A percentile compares a stretch with the other conserved stretches of the same genome.
Conservation (phyloP, 2,113 vertebrate species). For the Lepisosteus oculatus region DNA sequence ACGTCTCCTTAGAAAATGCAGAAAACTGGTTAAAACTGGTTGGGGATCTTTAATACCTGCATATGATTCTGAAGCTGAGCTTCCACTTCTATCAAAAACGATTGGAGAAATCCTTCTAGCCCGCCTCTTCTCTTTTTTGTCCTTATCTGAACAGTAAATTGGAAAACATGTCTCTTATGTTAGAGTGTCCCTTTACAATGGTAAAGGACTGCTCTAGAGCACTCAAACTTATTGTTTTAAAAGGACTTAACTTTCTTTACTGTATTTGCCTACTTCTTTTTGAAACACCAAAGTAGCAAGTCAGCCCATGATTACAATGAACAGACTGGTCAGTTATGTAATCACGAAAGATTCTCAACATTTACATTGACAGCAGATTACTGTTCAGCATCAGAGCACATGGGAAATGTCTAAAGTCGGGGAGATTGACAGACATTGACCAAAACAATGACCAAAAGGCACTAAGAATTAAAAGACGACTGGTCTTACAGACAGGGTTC, state of each 20-base stretch:
- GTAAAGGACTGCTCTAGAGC: constrained; percentile 30
- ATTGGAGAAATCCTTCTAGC: constrained; percentile 86
- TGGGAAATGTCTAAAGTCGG: too few species aligned
- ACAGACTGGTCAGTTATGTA: too few species aligned
- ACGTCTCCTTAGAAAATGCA: constrained; percentile 1
- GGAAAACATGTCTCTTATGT: constrained; percentile 41
- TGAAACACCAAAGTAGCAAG: constrained; percentile 26
- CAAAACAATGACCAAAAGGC: too few species aligned
- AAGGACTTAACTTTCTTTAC: constrained; percentile 14
- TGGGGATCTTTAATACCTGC: constrained; percentile 69
- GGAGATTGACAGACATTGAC: too few species aligned
- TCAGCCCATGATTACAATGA: not conserved
- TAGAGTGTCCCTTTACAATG: constrained; percentile 26
- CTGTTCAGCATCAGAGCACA: too few species aligned
- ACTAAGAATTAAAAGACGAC: too few species aligned
- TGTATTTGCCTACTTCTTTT: not conserved
- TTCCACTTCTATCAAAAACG: constrained; percentile 89
- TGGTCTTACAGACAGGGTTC: too few species aligned
- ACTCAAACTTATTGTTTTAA: constrained; percentile 8
- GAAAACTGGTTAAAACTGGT: constrained; percentile 9
- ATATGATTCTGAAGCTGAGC: constrained; percentile 84
- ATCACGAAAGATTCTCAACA: too few species aligned
- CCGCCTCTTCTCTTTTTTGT: constrained; percentile 76
- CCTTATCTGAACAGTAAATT: constrained; percentile 69
- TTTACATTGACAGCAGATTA: too few species aligned